Evolutionary conservation across 2,888 invertebrate genomes (phyloP).

Genomic region (Torymus texanus): DNA sequence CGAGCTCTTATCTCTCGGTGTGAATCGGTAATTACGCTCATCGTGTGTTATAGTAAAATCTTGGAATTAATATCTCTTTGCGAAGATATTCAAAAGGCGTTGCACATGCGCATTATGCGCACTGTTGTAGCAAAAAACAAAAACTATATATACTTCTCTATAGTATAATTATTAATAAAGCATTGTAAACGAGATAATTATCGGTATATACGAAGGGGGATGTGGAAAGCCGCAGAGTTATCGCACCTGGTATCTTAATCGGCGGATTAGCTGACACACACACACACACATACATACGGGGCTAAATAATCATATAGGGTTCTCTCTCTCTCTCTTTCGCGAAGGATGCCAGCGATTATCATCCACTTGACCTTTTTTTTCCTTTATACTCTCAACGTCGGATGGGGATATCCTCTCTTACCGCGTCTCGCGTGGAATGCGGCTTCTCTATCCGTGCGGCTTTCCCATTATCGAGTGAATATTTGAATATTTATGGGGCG

Average conservation of each 20-base stretch:
- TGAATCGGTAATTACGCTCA: too few relatives aligned
- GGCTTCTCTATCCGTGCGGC: neutral
- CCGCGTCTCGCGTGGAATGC: neutral
- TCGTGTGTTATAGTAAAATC: too few relatives aligned
- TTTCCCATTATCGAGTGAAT: constrained; percentile 37
- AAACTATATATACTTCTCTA: too few relatives aligned
- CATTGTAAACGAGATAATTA: constrained; percentile 37
- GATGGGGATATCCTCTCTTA: neutral
- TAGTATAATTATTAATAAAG: constrained; percentile 49
- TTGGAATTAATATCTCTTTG: too few relatives aligned
- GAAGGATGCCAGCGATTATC: constrained; percentile 23
- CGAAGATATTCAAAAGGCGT: too few relatives aligned
- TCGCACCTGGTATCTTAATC: constrained; percentile 39
- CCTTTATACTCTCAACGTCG: neutral
- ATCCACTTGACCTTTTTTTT: constrained; percentile 36
- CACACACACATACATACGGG: neutral
- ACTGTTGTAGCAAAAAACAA: too few relatives aligned
- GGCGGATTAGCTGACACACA: constrained; percentile 48
- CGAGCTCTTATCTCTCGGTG: too few relatives aligned
- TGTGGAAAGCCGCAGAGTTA: neutral
- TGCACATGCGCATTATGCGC: too few relatives aligned
- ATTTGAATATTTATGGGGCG: constrained; percentile 52
- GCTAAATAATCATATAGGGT: too few relatives aligned
- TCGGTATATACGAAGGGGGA: neutral
- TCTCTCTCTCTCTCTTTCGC: neutral